phyloP scores from a whole-genome alignment of 2,888 invertebrate species.

The Apamea anceps region DNA sequence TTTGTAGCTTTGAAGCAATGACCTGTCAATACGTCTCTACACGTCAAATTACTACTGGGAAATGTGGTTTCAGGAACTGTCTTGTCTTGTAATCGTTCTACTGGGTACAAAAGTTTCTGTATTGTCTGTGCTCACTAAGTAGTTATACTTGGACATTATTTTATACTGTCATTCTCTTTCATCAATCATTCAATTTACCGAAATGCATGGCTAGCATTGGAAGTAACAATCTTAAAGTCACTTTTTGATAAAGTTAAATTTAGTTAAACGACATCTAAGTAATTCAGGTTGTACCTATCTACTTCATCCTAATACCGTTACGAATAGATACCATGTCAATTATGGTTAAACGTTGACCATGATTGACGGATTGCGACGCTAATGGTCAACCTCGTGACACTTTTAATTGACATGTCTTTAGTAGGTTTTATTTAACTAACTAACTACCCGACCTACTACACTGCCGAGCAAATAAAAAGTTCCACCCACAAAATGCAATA shows the following conservation, averaged over 20 bases:
- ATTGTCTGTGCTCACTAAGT: background rate
- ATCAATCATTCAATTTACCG: background rate
- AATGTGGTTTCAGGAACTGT: constrained; percentile 17
- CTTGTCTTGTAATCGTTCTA: constrained; percentile 11
- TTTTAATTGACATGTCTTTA: constrained; percentile 11
- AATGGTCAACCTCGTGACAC: constrained; percentile 16
- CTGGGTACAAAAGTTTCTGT: background rate
- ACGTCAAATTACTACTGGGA: constrained; percentile 20
- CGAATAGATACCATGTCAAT: background rate
- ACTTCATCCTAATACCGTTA: background rate
- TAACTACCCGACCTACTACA: background rate
- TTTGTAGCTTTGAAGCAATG: constrained; percentile 35
- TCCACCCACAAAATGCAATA: too few species aligned
- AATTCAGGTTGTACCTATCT: too few species aligned
- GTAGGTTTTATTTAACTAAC: background rate
- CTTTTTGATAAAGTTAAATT: background rate
- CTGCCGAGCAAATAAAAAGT: too few species aligned
- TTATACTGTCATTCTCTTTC: background rate
- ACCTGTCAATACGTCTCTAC: constrained; percentile 28
- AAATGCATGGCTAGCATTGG: background rate
- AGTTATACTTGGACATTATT: background rate
- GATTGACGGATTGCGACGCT: constrained; percentile 28
- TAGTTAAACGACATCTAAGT: background rate
- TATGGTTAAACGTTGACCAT: constrained; percentile 3
- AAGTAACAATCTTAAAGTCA: background rate